Percentiles rank a stretch among this genome's conserved stretches.
Conservation (phyloP, 2,113 vertebrate genomes). For the Oreocharis arfaki region DNA sequence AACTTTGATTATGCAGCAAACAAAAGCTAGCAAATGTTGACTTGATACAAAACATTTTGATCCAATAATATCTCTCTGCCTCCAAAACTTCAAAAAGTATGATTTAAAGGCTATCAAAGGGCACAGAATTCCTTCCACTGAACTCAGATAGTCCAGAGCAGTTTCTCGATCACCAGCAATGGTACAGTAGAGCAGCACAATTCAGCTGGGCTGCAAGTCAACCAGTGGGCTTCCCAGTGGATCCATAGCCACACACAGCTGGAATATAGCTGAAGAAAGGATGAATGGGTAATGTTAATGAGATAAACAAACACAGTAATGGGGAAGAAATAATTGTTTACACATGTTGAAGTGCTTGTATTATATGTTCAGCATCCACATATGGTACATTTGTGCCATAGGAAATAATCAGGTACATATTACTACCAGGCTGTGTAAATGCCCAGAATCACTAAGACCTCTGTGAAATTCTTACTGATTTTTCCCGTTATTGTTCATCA, state of each 20-base stretch:
- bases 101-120: not conserved
- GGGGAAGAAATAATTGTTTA: not conserved
- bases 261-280: not conserved
- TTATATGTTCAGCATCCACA: not conserved
- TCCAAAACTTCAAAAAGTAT: not conserved
- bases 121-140: not conserved
- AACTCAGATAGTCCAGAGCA: not conserved
- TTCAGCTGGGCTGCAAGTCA: not conserved
- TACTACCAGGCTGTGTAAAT: not conserved
- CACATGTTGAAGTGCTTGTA: not conserved
- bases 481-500: not conserved
- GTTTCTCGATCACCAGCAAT: not conserved
- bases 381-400: not conserved
- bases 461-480: not conserved
- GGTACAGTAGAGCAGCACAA: not conserved
- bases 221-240: not conserved
- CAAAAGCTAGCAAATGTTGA: conserved; percentile 1
- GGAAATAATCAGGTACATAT: not conserved
- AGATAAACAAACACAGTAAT: not conserved
- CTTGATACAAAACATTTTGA: not conserved
- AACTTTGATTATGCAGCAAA: conserved; percentile 18
- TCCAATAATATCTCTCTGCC: conserved; percentile 2
- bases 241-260: not conserved
- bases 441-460: not conserved
- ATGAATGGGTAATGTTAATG: not conserved